Evolutionary conservation across 2,888 invertebrate genomes (phyloP), one percentile per base, ranked within the genome.

Genomic region (Abrostola tripartita): DNA sequence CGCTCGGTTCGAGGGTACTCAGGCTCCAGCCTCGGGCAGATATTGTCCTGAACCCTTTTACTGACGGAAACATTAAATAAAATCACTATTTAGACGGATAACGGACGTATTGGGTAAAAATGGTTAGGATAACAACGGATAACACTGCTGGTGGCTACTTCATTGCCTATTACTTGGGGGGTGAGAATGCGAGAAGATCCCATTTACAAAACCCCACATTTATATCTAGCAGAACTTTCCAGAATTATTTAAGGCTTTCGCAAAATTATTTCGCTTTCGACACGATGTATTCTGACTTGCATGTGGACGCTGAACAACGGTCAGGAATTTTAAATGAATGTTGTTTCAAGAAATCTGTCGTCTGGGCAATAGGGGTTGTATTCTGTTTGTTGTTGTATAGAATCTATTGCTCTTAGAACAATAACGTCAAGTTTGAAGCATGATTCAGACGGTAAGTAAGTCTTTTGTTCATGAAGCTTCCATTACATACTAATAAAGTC

Each of bases 51-150:
- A 81, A 74, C 79, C 82, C 78, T 81, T 83, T 78, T 44, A 52
- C 70, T 61, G 71, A 69, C 76, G 81, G 84, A 84, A 82, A 81
- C 83, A 86, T 88, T 85, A 82, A 82, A 85, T 83, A 81, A 82
- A 85, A 78, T 74, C 74, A 66, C 63, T 73, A 55, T 65, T 72
- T 61, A 65, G 58, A 60, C 61, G 63, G 79, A 82, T 83, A 85
- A 84, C 71, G 60, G 61, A 70, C 44, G 52, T 76, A 68, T 75
- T 68, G 72, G 69, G 76, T 72, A 74, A 72, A 79, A 76, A 79
- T 74, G 77, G 64, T 50, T 55, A 56, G 67, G 73, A 70, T 74
- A 78, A 71, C 74, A 71, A 52, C 62, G 57, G 51, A 65, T 61
- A 78, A 63, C 55, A 74, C 14, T 42, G 59, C 56, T 50, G 8